Evolutionary conservation across 1,140 invertebrate species (phyloP), one percentile per base, ranked within the genome.

Genomic region (Ceratosolen solmsi): DNA sequence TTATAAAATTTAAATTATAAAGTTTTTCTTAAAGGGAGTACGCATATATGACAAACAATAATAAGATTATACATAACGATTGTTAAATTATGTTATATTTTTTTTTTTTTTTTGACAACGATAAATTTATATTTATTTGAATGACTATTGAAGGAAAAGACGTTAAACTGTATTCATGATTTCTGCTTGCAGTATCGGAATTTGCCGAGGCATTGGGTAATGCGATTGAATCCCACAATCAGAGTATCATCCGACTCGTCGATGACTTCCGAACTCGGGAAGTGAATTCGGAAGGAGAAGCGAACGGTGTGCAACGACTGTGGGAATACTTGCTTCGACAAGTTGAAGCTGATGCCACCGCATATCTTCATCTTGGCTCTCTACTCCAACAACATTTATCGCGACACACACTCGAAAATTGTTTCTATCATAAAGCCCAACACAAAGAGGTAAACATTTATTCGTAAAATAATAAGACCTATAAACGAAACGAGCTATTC

Each of bases 271-370:
- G 96, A 49, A 96, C 96, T 89, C 94, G 95, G 87, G 97, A 97
- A 91, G 94, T 94, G 41, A 97, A 98, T 88, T 93, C 98, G 49
- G 93, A 96, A 68, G 96, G 97, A 92, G 97, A 98, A 86, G 94
- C 95, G 15, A 96, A 95, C 84, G 94, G 95, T 25, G 93, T 98
- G 86, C 97, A 97, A 88, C 95, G 97, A 88, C 95, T 96, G 74
- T 99, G 98, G 98, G 97, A 98, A 90, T 95, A 95, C 70, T 92
- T 99, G 49, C 93, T 98, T 41, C 96, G 98, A 89, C 97, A 98
- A 90, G 96, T 98, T 54, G 97, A 99, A 92, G 95, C 96, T 30
- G 97, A 99, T 90, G 97, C 97, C 8, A 94, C 97, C 87, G 95
- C 96, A 78, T 96, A 98, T 89, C 94, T 95, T 85, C 97, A 98